These are phyloP conservation scores for Musca vetustissima DNA, from an alignment of 1,140 invertebrate species.

Conservation along the genomic window DNA sequence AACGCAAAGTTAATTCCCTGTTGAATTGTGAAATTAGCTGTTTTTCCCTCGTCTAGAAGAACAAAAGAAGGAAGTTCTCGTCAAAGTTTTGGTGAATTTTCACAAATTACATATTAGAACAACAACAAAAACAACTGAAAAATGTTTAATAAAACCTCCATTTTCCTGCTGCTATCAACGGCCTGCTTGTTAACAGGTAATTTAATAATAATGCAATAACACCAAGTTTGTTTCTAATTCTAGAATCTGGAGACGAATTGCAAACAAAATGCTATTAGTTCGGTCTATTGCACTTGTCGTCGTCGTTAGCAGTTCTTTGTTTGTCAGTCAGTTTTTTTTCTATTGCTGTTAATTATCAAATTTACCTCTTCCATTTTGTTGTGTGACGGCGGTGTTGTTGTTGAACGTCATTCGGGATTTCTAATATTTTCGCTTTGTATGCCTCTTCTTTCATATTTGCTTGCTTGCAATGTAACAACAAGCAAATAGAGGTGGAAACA, in stretches of 20 bases:
- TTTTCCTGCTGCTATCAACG: slow-evolving; percentile 8
- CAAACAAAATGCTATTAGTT: not conserved
- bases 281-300: too few species aligned
- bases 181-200: slow-evolving; percentile 15
- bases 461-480: too few species aligned
- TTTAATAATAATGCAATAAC: not conserved
- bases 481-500: too few species aligned
- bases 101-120: not conserved
- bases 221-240: not conserved
- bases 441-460: too few species aligned
- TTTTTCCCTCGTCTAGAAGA: too few species aligned
- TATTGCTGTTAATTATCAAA: not conserved
- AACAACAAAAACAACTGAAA: not conserved
- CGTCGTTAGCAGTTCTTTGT: not conserved
- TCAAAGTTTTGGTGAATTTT: not conserved
- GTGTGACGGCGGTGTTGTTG: too few species aligned
- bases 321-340: not conserved
- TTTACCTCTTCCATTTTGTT: slow-evolving; percentile 3
- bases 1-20: too few species aligned
- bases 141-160: slow-evolving; percentile 17
- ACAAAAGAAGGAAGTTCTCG: not conserved
- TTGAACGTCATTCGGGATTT: too few species aligned
- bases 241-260: not conserved
- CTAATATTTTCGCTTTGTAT: too few species aligned
- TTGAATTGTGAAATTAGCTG: too few species aligned